These are phyloP conservation scores for Zele albiditarsus DNA, from an alignment of 2,888 invertebrate genomes.

Conservation along the genomic window DNA sequence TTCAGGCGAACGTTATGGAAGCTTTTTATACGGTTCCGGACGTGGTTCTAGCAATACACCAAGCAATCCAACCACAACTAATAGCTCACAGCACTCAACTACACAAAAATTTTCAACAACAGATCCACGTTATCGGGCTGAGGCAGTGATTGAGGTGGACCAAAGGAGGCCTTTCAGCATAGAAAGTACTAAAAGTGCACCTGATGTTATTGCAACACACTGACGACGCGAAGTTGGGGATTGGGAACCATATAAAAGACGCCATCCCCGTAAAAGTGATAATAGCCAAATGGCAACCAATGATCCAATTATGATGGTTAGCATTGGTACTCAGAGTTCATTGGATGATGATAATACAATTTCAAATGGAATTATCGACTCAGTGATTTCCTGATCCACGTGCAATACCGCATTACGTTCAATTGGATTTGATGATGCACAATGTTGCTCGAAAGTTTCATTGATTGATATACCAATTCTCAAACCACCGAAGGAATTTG, in stretches of 20 bases:
- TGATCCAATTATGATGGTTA: slow-evolving; percentile 50
- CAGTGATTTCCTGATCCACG: slow-evolving; percentile 66
- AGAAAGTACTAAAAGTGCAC: slow-evolving; percentile 90
- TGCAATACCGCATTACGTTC: slow-evolving; percentile 48
- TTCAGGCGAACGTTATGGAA: slow-evolving; percentile 67
- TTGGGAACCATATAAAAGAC: slow-evolving; percentile 77
- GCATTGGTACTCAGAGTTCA: slow-evolving; percentile 67
- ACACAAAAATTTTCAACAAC: slow-evolving; percentile 51
- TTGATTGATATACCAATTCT: slow-evolving; percentile 54
- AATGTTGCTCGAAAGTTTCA: background rate
- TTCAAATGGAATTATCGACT: slow-evolving; percentile 53
- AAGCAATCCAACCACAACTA: slow-evolving; percentile 55
- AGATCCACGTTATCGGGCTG: slow-evolving; percentile 75
- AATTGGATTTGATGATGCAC: background rate
- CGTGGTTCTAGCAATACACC: slow-evolving; percentile 50
- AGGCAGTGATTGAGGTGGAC: slow-evolving; percentile 78
- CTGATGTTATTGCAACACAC: slow-evolving; percentile 91
- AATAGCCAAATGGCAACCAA: slow-evolving; percentile 2
- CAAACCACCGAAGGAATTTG: slow-evolving; percentile 59
- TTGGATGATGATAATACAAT: slow-evolving; percentile 64
- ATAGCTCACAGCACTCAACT: slow-evolving; percentile 57
- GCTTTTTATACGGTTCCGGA: slow-evolving; percentile 61
- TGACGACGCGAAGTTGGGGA: slow-evolving; percentile 77
- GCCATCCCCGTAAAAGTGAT: slow-evolving; percentile 73
- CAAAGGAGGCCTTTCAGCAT: slow-evolving; percentile 82